A percentile compares a stretch with the other conserved stretches of the same genome.
These are phyloP conservation scores for Oostethus manadensis DNA, from an alignment of 2,113 vertebrate species.

Conservation along the genomic window DNA sequence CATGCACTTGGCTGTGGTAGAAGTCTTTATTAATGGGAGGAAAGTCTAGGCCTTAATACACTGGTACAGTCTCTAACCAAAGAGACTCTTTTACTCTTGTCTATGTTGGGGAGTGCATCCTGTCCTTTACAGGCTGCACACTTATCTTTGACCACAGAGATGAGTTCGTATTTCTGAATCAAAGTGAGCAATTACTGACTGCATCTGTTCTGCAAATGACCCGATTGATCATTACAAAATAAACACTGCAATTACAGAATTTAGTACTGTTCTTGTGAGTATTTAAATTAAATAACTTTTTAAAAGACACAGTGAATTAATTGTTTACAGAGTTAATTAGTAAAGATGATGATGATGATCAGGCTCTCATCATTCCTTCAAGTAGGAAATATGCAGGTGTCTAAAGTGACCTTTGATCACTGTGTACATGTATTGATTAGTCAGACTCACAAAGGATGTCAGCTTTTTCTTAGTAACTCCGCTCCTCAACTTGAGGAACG, in stretches of 20 bases:
- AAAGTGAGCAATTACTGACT: neutral
- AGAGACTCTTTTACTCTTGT: conserved; percentile 2
- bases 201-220: neutral
- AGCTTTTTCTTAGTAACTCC: conserved; percentile 35
- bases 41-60: conserved; percentile 25
- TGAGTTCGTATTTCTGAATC: conserved; percentile 7
- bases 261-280: neutral
- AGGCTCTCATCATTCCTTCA: neutral
- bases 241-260: neutral
- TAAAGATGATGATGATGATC: neutral
- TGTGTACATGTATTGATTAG: conserved; percentile 53
- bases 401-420: conserved; percentile 43
- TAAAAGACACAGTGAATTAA: neutral
- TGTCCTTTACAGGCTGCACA: conserved; percentile 8
- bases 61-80: conserved; percentile 23
- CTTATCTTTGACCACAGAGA: conserved; percentile 2
- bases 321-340: neutral
- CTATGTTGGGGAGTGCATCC: conserved; percentile 8
- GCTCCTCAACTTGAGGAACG: conserved; percentile 11
- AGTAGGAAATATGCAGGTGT: conserved; percentile 7
- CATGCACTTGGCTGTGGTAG: conserved; percentile 15
- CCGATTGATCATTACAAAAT: neutral
- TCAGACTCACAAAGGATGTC: conserved; percentile 35
- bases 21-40: conserved; percentile 26
- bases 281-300: neutral